Evolutionary conservation across 2,888 invertebrate genomes (phyloP).

Genomic region (Litoditis marina): DNA sequence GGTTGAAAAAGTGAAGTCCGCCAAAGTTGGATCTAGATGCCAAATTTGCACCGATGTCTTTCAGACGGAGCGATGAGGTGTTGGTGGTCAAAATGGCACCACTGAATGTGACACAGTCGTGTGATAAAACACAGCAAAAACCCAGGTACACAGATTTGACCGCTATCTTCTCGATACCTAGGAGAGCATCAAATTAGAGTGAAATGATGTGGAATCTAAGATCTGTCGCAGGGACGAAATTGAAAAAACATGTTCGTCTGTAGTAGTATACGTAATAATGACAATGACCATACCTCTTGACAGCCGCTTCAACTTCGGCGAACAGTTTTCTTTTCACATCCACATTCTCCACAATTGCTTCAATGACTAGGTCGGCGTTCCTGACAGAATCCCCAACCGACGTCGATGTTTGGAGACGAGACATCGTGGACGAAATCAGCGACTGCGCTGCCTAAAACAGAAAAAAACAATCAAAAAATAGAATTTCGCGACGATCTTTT

Average conservation of each 20-base stretch:
- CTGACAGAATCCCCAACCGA: slow-evolving; percentile 70
- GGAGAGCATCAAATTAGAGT: too few relatives aligned
- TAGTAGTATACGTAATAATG: too few relatives aligned
- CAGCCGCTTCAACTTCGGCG: slow-evolving; percentile 71
- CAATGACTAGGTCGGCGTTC: slow-evolving; percentile 69
- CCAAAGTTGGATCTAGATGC: slow-evolving; percentile 72
- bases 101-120: slow-evolving; percentile 63
- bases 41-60: slow-evolving; percentile 76
- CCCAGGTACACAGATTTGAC: background rate
- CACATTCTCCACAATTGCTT: slow-evolving; percentile 82
- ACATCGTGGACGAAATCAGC: slow-evolving; percentile 71
- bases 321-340: slow-evolving; percentile 77
- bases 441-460: slow-evolving; percentile 68
- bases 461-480: background rate
- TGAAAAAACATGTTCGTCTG: background rate
- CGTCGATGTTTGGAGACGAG: slow-evolving; percentile 70
- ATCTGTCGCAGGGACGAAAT: too few relatives aligned
- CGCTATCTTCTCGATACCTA: background rate
- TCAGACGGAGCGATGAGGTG: slow-evolving; percentile 81
- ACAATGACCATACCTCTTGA: slow-evolving; percentile 60
- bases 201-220: too few relatives aligned
- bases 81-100: slow-evolving; percentile 82
- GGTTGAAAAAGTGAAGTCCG: slow-evolving; percentile 87
- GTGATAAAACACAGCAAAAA: background rate
- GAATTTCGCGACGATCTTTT: too few relatives aligned